These are phyloP conservation scores for Magallana ariakensis DNA, from an alignment of 1,140 invertebrate genomes.

Conservation along the genomic window DNA sequence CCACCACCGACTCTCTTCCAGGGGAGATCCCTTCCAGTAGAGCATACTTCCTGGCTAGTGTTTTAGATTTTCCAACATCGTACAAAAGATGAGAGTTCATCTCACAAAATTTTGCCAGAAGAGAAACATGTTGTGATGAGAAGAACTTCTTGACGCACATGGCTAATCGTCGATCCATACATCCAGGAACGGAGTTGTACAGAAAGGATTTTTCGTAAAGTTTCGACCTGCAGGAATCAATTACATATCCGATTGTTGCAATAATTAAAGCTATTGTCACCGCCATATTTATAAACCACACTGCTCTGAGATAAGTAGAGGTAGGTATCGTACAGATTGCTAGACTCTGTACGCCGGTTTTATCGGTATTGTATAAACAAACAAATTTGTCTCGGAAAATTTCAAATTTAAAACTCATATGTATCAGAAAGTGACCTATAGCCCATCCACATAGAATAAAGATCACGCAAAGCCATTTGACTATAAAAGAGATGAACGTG, in stretches of 20 bases:
- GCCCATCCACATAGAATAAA: slow-evolving; percentile 35
- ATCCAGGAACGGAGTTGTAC: slow-evolving; percentile 46
- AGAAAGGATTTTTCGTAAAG: slow-evolving; percentile 42
- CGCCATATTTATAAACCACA: slow-evolving; percentile 57
- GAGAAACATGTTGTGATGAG: slow-evolving; percentile 26
- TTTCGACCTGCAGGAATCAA: slow-evolving; percentile 31
- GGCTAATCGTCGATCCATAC: slow-evolving; percentile 52
- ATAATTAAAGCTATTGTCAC: slow-evolving; percentile 37
- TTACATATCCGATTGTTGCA: slow-evolving; percentile 21
- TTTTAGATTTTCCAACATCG: slow-evolving; percentile 47
- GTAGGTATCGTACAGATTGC: slow-evolving; percentile 50
- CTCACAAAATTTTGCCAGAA: slow-evolving; percentile 53
- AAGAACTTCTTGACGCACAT: slow-evolving; percentile 47
- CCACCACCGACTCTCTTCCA: slow-evolving; percentile 48
- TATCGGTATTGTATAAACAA: slow-evolving; percentile 15
- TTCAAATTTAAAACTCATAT: not conserved
- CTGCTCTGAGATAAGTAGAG: slow-evolving; percentile 51
- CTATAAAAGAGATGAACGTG: slow-evolving; percentile 37
- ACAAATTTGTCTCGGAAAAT: slow-evolving; percentile 50
- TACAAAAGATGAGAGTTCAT: slow-evolving; percentile 46
- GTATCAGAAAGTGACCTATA: slow-evolving; percentile 42
- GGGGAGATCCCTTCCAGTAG: slow-evolving; percentile 46
- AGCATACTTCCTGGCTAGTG: slow-evolving; percentile 53
- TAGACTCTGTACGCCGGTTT: not conserved
- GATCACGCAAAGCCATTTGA: slow-evolving; percentile 47